A percentile compares a stretch with the other conserved stretches of the same genome.
phyloP scores from a whole-genome alignment of 2,113 vertebrate species.

The Perognathus longimembris region DNA sequence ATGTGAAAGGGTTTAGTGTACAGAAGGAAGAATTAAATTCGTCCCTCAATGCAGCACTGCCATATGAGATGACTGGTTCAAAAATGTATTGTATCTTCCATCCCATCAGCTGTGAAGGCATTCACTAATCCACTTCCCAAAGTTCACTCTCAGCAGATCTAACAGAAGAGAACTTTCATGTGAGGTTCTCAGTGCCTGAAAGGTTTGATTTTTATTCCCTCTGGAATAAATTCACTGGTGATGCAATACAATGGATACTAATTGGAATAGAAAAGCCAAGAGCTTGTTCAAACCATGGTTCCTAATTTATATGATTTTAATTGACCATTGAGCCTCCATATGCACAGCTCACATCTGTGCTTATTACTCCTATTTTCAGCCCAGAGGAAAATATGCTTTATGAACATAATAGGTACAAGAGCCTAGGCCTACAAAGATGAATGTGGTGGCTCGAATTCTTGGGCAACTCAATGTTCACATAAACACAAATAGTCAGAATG shows the following conservation, averaged over 20 bases:
- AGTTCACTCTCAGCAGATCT: background rate
- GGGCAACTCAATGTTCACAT: background rate
- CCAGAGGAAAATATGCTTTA: background rate
- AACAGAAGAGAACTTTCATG: constrained; percentile 2
- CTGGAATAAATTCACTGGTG: background rate
- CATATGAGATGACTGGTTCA: background rate
- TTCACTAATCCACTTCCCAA: background rate
- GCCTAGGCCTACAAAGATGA: background rate
- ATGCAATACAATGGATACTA: background rate
- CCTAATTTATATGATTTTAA: background rate
- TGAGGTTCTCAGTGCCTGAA: background rate
- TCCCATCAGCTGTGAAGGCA: background rate
- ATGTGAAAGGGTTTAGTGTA: background rate
- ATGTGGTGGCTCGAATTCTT: background rate
- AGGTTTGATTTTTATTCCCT: background rate
- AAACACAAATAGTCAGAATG: background rate
- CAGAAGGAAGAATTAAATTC: too few relatives aligned
- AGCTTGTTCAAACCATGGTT: background rate
- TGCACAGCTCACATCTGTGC: background rate
- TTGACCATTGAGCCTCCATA: background rate
- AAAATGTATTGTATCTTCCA: background rate
- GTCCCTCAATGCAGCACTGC: background rate
- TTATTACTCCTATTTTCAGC: background rate
- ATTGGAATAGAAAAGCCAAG: background rate
- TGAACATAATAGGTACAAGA: background rate